Conservation (phyloP, 2,797 vertebrate genomes). For the Gadopsis bispinosus region DNA sequence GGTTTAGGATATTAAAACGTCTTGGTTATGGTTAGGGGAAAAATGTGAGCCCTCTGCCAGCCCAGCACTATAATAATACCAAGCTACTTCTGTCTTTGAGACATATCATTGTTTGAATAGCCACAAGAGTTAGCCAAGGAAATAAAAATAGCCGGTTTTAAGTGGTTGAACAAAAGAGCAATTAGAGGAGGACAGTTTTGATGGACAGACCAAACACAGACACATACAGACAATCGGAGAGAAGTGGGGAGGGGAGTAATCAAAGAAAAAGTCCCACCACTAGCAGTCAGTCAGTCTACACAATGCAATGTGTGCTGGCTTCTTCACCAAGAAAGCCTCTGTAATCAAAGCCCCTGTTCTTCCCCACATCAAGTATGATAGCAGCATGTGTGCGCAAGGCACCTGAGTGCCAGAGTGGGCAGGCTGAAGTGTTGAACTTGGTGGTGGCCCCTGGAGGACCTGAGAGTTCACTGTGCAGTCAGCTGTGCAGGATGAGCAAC, state of each 20-base stretch:
- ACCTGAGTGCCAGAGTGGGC: constrained; percentile 26
- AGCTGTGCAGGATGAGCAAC: constrained; percentile 53
- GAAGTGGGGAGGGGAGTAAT: background rate
- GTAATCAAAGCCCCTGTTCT: constrained; percentile 21
- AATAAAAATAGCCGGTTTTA: background rate
- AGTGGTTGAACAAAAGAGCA: background rate
- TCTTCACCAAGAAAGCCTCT: background rate
- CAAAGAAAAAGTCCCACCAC: background rate
- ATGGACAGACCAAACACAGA: background rate
- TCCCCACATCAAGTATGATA: constrained; percentile 5
- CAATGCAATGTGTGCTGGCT: constrained; percentile 2
- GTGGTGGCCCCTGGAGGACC: constrained; percentile 32
- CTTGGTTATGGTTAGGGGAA: background rate
- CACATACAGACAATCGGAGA: background rate
- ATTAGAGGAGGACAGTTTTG: background rate
- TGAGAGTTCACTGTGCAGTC: constrained; percentile 73
- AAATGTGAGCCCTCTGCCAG: background rate
- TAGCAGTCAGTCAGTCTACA: constrained; percentile 14
- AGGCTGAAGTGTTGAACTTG: constrained; percentile 43
- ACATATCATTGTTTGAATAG: background rate
- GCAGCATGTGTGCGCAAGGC: background rate
- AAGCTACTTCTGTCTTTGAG: background rate
- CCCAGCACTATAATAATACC: background rate
- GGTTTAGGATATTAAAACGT: background rate
- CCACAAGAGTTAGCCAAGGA: background rate